Conservation (phyloP, 2,888 invertebrate genomes). For the Stenodema calcarata region DNA sequence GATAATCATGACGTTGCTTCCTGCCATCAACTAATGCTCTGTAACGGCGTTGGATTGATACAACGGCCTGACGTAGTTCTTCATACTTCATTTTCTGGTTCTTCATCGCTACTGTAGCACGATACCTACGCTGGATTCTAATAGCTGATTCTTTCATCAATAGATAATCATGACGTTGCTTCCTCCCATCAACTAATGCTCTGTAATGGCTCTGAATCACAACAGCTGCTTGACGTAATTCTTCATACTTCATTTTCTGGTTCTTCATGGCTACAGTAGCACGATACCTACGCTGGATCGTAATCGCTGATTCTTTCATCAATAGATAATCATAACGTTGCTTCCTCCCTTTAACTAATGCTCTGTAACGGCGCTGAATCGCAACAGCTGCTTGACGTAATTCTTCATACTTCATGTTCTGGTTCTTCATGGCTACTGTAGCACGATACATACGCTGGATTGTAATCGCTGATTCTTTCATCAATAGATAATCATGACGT, state of each 20-base stretch:
- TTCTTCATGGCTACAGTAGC: conserved; percentile 58
- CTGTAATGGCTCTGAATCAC: conserved; percentile 29
- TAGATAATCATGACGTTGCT: conserved; percentile 54
- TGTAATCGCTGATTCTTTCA: neutral
- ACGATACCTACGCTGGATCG: conserved; percentile 65
- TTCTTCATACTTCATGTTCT: conserved; percentile 52
- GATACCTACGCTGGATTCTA: neutral
- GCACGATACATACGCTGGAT: conserved; percentile 60
- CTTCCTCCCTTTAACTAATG: conserved; percentile 60
- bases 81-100: neutral
- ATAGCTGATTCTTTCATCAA: neutral
- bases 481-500: conserved; percentile 56
- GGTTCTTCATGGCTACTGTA: conserved; percentile 57
- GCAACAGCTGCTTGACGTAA: neutral
- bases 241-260: neutral
- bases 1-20: neutral
- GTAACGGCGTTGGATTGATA: conserved; percentile 17
- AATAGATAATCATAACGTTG: conserved; percentile 61
- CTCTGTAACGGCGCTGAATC: conserved; percentile 45
- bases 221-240: neutral
- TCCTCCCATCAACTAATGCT: conserved; percentile 59
- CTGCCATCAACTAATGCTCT: neutral
- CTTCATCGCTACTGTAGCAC: neutral
- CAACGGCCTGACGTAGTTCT: neutral
- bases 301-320: conserved; percentile 61